Percentiles rank a stretch among this genome's conserved stretches.
phyloP scores from a whole-genome alignment of 2,888 invertebrate genomes.

The Napeogenes sylphis region DNA sequence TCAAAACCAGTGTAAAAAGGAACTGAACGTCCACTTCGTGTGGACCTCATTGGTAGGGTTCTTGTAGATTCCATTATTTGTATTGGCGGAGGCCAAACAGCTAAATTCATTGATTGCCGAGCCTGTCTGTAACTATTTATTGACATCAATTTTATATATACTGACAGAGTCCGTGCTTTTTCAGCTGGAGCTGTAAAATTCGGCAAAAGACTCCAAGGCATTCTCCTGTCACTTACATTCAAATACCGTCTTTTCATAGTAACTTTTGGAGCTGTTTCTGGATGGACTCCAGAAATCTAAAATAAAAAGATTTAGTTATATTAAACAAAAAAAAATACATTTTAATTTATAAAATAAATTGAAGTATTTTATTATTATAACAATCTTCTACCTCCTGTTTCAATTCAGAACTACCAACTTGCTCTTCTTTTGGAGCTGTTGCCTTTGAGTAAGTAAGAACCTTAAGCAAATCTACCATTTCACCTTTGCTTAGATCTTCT shows the following conservation, averaged over 20 bases:
- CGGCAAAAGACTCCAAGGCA: conserved; percentile 71
- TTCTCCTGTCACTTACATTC: conserved; percentile 63
- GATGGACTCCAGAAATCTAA: conserved; percentile 42
- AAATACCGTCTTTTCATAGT: conserved; percentile 57
- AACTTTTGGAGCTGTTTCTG: conserved; percentile 40
- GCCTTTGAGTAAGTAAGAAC: conserved; percentile 67
- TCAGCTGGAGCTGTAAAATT: conserved; percentile 55
- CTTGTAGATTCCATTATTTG: conserved; percentile 64
- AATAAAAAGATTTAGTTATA: conserved; percentile 13
- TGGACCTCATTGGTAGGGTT: conserved; percentile 59
- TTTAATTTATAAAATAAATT: background rate
- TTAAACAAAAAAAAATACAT: conserved; percentile 15
- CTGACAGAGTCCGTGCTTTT: conserved; percentile 63
- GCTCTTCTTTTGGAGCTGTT: conserved; percentile 57
- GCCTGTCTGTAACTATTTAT: conserved; percentile 65
- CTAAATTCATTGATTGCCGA: conserved; percentile 55
- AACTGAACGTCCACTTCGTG: conserved; percentile 64
- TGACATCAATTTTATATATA: conserved; percentile 68
- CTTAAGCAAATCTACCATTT: conserved; percentile 67
- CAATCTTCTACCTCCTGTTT: conserved; percentile 1
- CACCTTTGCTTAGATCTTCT: conserved; percentile 66
- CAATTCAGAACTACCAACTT: conserved; percentile 15
- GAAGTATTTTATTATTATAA: background rate
- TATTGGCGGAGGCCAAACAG: conserved; percentile 64
- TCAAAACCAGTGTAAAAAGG: conserved; percentile 67